Base-by-base conservation (phyloP, 2,888 invertebrate species). In the Cephonodes hylas region DNA sequence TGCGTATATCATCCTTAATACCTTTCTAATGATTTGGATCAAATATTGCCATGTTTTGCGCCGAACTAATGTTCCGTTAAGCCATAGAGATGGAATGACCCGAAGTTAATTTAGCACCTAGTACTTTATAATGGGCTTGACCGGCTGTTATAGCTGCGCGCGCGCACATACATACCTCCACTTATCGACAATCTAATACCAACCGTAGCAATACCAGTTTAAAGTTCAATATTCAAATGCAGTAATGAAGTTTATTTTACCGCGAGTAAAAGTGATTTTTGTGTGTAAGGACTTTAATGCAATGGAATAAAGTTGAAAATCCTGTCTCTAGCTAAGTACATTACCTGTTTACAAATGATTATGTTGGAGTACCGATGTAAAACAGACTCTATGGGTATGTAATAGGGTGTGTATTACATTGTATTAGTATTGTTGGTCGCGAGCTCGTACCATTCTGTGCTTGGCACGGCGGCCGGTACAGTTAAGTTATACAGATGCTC, bases 381-480 rank as follows among this genome's bases (percentile, higher is more conserved):
- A 34, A 13, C 23, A 7, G 20, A 23, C 46, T 6, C 22, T 38
- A 48, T 59, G 13, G 23, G n/a, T 15, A 31, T 10, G 15, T 15
- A 0, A 57, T 79, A 83, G 66, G 70, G 75, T 77, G 59, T n/a
- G 63, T 60, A 63, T 78, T 77, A 79, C 34, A 27, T 61, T 57
- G 60, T 66, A 59, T 58, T 60, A 48, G 34, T 42, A 20, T 60
- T 59, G 23, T n/a, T n/a, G 27, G 70, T 67, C 31, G 67, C 66
- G 60, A 62, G 66, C 66, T 74, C 79, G 89, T 89, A 84, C 88
- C 89, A 86, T 75, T 69, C 81, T 67, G 89, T 89, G 80, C 88
- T 89, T 84, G 87, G 84, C 86, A 76, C 69, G 79, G 86, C 83
- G 86, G 80, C 74, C 70, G 83, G 78, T 84, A 84, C 80, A 80